Percentiles rank a stretch among this genome's conserved stretches.
These are phyloP conservation scores for Vanacampus margaritifer DNA, from an alignment of 2,113 vertebrate species.

Conservation along the genomic window DNA sequence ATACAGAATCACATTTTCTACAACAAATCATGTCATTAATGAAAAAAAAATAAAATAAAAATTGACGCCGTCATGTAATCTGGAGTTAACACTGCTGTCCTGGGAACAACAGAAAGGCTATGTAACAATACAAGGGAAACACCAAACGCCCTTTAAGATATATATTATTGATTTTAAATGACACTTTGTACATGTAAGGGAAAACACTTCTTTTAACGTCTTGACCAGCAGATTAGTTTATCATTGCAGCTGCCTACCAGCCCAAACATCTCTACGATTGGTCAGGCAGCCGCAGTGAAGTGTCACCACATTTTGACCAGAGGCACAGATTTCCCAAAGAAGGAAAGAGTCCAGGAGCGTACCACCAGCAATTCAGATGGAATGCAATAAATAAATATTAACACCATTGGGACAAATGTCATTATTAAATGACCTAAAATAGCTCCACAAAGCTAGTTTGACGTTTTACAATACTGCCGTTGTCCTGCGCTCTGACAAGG, in stretches of 20 bases:
- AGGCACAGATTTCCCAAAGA: slow-evolving; percentile 43
- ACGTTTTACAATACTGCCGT: slow-evolving; percentile 90
- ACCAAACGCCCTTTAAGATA: slow-evolving; percentile 76
- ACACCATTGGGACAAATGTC: slow-evolving; percentile 82
- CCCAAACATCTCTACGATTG: slow-evolving; percentile 24
- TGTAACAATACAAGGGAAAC: slow-evolving; percentile 75
- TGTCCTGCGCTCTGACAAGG: slow-evolving; percentile 63
- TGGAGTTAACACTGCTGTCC: slow-evolving; percentile 72
- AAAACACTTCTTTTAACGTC: slow-evolving; percentile 50
- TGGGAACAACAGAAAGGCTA: slow-evolving; percentile 73
- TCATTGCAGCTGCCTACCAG: slow-evolving; percentile 73
- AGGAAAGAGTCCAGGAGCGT: slow-evolving; percentile 53
- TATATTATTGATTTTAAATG: slow-evolving; percentile 71
- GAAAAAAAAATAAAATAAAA: slow-evolving; percentile 58
- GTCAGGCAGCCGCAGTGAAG: slow-evolving; percentile 74
- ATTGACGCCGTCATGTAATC: slow-evolving; percentile 70
- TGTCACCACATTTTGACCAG: slow-evolving; percentile 50
- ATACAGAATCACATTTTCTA: slow-evolving; percentile 78
- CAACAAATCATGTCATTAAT: slow-evolving; percentile 76
- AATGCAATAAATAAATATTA: slow-evolving; percentile 72
- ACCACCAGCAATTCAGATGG: slow-evolving; percentile 68
- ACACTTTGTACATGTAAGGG: slow-evolving; percentile 70
- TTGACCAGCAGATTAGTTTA: slow-evolving; percentile 58
- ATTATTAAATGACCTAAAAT: slow-evolving; percentile 89
- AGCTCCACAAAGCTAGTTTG: slow-evolving; percentile 88